phyloP scores from a whole-genome alignment of 2,888 invertebrate species.

The Oasisia sp. region DNA sequence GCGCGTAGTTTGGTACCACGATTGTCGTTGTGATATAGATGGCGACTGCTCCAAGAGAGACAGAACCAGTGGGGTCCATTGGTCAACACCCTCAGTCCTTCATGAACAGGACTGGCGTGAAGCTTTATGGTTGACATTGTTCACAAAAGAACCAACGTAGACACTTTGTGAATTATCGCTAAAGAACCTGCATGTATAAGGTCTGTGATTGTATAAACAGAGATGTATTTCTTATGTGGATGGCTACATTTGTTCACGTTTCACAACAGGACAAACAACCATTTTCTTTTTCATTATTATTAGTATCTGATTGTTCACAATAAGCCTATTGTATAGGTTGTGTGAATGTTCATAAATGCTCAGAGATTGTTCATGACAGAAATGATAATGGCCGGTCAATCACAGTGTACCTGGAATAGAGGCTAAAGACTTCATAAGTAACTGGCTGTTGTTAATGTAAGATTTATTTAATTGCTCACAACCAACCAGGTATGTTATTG shows the following conservation, averaged over 20 bases:
- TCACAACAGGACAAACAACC: not conserved
- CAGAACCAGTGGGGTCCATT: not conserved
- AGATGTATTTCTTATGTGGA: not conserved
- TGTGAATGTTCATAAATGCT: not conserved
- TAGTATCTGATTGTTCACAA: no score
- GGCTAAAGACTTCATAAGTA: not conserved
- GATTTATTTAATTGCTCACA: not conserved
- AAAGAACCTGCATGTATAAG: not conserved
- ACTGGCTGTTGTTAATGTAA: not conserved
- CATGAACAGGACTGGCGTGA: not conserved
- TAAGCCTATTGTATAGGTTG: no score
- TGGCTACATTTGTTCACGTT: not conserved
- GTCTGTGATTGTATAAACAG: not conserved
- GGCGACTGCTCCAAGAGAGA: not conserved
- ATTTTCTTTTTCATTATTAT: not conserved
- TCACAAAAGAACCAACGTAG: not conserved
- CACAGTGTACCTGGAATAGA: not conserved
- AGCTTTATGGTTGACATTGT: not conserved
- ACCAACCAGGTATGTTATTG: not conserved
- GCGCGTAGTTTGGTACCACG: not conserved
- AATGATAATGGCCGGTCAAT: not conserved
- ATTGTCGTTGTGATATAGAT: not conserved
- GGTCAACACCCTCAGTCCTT: not conserved
- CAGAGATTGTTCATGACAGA: slow-evolving; percentile 2
- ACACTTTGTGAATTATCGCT: not conserved